Evolutionary conservation across 2,888 invertebrate species (phyloP), one percentile per base, ranked within the genome.

Genomic region (Vesta saturnalis): DNA sequence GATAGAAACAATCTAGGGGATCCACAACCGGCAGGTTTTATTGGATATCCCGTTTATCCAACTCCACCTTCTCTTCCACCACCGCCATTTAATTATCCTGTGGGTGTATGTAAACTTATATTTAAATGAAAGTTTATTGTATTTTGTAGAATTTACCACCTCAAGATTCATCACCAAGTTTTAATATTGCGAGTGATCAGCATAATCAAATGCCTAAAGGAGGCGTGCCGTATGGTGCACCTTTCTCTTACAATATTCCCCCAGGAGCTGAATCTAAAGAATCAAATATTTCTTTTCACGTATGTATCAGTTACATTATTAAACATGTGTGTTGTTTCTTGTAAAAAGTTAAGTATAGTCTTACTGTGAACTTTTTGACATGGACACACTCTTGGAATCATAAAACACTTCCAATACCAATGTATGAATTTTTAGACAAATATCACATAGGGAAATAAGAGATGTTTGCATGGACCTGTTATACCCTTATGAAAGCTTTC

Each of bases 1-100:
- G 86, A 86, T 73, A 85, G 85, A 65, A 91, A 91, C 78, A 90
- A 91, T 84, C 83, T 87, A 70, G 87, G 85, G 52, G 85, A 86
- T 3, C 92, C 93, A 3, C 89, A 90, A 71, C 92, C 92, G 30
- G 89, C 91, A 63, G 95, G 95, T 0, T 95, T 95, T 81, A 90
- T 94, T 73, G 94, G 93, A 0, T 95, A 89, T 83, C 94, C 95
- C 0, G 89, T 88, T 0, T 95, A 89, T 83, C 94, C 95, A 1
- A 89, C 88, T 69, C 88, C 90, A 66, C 93, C 94, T 1, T 80
- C 87, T 8, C 82, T 92, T 77, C 91, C 92, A 15, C 85, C 78
- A 65, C 86, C 85, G 70, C 90, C 91, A 0, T 93, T 92, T 78
- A 88, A 85, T 77, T 94, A 93, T 84, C 93, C 91, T 12, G 85